phyloP scores from a whole-genome alignment of 2,113 vertebrate genomes.

The Nansenia antarctica region DNA sequence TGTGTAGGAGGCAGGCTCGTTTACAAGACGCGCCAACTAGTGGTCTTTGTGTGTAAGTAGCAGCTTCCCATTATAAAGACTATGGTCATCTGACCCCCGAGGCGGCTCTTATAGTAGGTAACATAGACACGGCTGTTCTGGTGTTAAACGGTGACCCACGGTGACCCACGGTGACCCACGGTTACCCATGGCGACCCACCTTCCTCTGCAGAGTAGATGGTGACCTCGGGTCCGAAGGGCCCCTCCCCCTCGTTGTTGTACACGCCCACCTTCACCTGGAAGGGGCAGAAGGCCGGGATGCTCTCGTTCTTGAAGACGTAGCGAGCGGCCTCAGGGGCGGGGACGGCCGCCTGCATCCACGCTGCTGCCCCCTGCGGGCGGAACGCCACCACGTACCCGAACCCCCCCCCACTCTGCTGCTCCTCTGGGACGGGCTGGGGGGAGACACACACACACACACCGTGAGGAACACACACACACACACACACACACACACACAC shows the following conservation, averaged over 20 bases:
- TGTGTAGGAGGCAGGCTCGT: too few species aligned
- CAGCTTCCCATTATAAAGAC: too few species aligned
- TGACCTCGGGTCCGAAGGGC: constrained; percentile 84
- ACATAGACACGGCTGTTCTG: too few species aligned
- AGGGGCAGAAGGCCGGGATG: constrained; percentile 92
- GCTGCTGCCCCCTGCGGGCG: constrained; percentile 84
- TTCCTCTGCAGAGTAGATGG: constrained; percentile 95
- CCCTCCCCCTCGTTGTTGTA: constrained; percentile 98
- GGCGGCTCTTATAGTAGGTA: too few species aligned
- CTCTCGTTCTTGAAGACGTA: constrained; percentile 96
- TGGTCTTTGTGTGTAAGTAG: too few species aligned
- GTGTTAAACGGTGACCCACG: too few species aligned
- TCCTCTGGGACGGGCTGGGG: constrained; percentile 93
- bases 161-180: too few species aligned
- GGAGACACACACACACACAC: background rate
- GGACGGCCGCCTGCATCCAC: constrained; percentile 97
- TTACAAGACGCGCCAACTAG: too few species aligned
- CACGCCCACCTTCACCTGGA: constrained; percentile 94
- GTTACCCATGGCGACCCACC: too few species aligned
- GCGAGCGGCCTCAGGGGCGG: constrained; percentile 85
- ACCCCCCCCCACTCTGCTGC: constrained; percentile 93
- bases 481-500: constrained; percentile 4
- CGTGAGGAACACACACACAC: background rate
- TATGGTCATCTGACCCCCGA: too few species aligned
- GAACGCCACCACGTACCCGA: constrained; percentile 97